Base-by-base conservation (phyloP, 2,797 vertebrate genomes). In the Characodon lateralis region DNA sequence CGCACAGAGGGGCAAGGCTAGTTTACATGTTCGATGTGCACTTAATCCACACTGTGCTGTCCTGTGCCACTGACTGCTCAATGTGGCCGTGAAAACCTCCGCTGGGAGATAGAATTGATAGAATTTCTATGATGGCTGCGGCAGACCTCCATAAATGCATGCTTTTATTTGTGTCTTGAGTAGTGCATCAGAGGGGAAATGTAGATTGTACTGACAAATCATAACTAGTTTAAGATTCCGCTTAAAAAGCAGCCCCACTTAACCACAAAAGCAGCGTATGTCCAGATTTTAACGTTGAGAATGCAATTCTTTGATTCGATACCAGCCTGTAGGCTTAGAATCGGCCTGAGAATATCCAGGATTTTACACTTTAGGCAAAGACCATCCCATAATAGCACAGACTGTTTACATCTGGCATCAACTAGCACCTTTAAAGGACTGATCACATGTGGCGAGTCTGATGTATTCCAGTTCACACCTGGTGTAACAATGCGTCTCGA, bases 121-220 rank as follows among this genome's bases (percentile, higher is more conserved):
- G 85, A 88, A 91, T 90, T 83, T 84, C 82, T 87, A 87, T 85
- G 79, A 86, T 61, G 75, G 80, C 78, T 78, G 63, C 31, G 68
- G 78, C 61, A 70, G 73, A 73, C 48, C 59, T 85, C 83, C 76
- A 87, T 81, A 82, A 88, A 88, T 70, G 59, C 74, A 77, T 75
- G 71, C 72, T 77, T 82, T 78, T 78, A 81, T 82, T 84, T 87
- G 84, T 83, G 85, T 88, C 83, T 79, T 72, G 72, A 82, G 78
- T 78, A 77, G 66, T 46, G 12, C 66, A 70, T 70, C 66, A 70
- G 71, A 83, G 74, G 80, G 79, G 70, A 77, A 72, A 82, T 75
- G 46, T 50, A 5, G 70, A 74, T 73, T 82, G 78, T 39, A 53
- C 58, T 22, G 35, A 53, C 46, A 72, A 72, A 50, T 50, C 41